Evolutionary conservation across 2,888 invertebrate genomes (phyloP).

Genomic region (Chesias legatella): DNA sequence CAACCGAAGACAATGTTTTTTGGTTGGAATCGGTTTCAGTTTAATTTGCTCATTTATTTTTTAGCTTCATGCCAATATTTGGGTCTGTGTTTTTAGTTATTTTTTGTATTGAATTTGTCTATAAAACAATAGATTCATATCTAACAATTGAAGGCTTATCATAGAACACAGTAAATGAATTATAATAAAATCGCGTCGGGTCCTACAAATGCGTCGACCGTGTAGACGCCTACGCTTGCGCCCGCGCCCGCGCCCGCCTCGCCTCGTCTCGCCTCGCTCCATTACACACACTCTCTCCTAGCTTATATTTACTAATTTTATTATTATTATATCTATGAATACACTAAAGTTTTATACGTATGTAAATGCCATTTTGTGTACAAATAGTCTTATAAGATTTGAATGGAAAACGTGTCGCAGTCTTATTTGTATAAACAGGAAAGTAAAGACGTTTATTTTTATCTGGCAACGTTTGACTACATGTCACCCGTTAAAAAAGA

Average conservation of each 20-base stretch:
- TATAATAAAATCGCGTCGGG: slow-evolving; percentile 70
- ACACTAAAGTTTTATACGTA: slow-evolving; percentile 13
- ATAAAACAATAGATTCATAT: slow-evolving; percentile 33
- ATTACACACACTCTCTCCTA: slow-evolving; percentile 26
- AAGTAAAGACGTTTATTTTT: too few species aligned
- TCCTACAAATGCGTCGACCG: slow-evolving; percentile 69
- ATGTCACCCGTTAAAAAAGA: too few species aligned
- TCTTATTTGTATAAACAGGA: slow-evolving; percentile 2
- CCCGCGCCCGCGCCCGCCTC: slow-evolving; percentile 38
- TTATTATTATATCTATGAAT: slow-evolving; percentile 21
- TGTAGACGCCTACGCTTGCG: slow-evolving; percentile 70
- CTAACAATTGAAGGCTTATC: slow-evolving; percentile 42
- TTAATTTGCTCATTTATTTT: too few species aligned
- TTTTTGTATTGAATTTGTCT: slow-evolving; percentile 8
- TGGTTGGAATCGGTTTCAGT: slow-evolving; percentile 41
- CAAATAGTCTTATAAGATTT: slow-evolving; percentile 20
- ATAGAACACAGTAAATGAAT: slow-evolving; percentile 71
- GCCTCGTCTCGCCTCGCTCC: slow-evolving; percentile 34
- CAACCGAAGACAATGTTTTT: slow-evolving; percentile 54
- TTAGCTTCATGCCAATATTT: too few species aligned
- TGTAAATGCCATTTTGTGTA: slow-evolving; percentile 18
- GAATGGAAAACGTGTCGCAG: background rate
- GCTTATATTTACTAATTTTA: slow-evolving; percentile 36
- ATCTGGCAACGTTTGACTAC: too few species aligned
- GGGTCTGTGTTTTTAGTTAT: slow-evolving; percentile 12